Conservation (phyloP, 53 echinoderm and acorn worm genomes). For the Echinarachnius parma region DNA sequence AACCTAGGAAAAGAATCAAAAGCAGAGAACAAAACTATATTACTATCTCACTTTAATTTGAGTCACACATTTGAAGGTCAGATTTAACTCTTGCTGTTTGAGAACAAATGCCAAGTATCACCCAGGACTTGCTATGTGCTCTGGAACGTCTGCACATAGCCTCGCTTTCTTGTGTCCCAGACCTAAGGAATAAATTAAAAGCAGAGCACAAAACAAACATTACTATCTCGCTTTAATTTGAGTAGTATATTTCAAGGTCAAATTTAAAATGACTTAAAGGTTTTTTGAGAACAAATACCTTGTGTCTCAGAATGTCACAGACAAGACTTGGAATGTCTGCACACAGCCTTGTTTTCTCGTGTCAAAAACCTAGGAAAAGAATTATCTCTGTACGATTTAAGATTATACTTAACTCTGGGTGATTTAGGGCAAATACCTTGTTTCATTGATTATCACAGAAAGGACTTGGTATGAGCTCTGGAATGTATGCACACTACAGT, state of each 20-base stretch:
- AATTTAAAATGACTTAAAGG: no score
- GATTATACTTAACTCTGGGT: no score
- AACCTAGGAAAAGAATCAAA: constrained; percentile 45
- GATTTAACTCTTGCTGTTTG: no score
- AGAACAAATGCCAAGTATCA: no score
- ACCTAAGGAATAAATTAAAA: constrained; percentile 46
- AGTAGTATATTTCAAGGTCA: no score
- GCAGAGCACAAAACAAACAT: not conserved
- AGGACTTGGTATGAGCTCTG: constrained; percentile 97
- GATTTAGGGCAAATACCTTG: no score
- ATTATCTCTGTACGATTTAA: no score
- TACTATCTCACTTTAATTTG: no score
- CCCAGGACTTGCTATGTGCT: constrained; percentile 95
- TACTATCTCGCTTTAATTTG: no score
- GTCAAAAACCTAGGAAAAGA: constrained; percentile 76
- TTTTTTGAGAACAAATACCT: no score
- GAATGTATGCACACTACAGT: constrained; percentile 82
- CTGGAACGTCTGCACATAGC: constrained; percentile 88
- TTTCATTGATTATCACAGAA: no score
- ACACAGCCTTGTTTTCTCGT: constrained; percentile 86
- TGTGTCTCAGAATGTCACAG: constrained; percentile 78
- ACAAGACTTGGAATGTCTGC: constrained; percentile 90
- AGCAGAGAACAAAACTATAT: not conserved
- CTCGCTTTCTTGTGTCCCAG: constrained; percentile 93
- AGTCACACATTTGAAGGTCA: no score